Evolutionary conservation across 2,113 vertebrate genomes (phyloP), one percentile per base, ranked within the genome.

Genomic region (Gnathonemus longibarbis): DNA sequence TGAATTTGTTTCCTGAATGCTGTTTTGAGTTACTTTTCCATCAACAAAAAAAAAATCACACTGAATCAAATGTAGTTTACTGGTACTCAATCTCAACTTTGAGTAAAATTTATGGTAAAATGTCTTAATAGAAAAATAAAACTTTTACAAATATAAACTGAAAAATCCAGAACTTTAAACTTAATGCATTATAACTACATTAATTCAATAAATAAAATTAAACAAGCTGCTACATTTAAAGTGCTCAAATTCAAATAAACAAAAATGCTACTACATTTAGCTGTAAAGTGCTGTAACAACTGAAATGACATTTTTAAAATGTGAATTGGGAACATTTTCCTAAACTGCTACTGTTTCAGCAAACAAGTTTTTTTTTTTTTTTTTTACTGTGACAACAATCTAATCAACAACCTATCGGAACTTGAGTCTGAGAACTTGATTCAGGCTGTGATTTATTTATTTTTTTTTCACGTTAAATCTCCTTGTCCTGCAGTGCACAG

Each of bases 401-500:
- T 58, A 58, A 58, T 58, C 56, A 58, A 58, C 21, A 24, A 58
- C 56, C 1, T 24, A 58, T 58, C 21, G 19, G 56, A 58, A 58
- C 19, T 24, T 58, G 17, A 35, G 35, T 35, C 35, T 35, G 35
- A 35, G 35, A 35, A 35, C 35, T 35, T 35, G 35, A 35, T 80
- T 42, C 31, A 4, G 5, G 45, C 5, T 70, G 7, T 17, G 53
- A 56, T 56, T 56, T n/a, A n/a, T 56, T 52, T 17, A 21, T 52
- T 17, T 24, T 45, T 89, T 24, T 4, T 5, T 0, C 31, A 56
- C 0, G 5, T 84, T 45, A 9, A 52, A 84, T 89, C n/a, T 5
- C 90, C 84, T 1, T 92, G 0, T 91, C 19, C 87, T 91, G 27
- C 91, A 97, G 97, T 97, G 97, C 93, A 93, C 94, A 42, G 91